These are phyloP conservation scores for Palythoa heliodiscus DNA, from an alignment of 92 coral and sea anemone genomes.

Conservation along the genomic window DNA sequence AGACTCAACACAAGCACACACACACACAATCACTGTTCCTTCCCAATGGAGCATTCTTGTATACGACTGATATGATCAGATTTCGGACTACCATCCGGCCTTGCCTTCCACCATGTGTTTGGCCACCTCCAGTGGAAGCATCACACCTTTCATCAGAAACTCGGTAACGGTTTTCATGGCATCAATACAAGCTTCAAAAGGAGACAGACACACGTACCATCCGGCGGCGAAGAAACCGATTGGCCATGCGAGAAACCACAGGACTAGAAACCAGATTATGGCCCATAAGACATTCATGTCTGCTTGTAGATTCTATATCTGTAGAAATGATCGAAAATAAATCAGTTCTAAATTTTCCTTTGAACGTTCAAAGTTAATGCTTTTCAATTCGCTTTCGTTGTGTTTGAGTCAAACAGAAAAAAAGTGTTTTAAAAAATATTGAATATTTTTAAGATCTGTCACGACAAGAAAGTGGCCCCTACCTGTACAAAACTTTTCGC, in stretches of 20 bases:
- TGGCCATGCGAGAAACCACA: conserved; percentile 96
- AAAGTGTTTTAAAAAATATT: no score
- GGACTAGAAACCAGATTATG: conserved; percentile 89
- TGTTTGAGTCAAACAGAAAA: neutral
- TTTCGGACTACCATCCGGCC: conserved; percentile 65
- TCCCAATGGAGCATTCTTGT: no score
- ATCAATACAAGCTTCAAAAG: conserved; percentile 91
- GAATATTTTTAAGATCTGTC: no score
- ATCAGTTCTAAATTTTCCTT: neutral
- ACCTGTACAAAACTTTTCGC: no score
- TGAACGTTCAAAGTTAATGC: neutral
- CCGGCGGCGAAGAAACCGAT: conserved; percentile 96
- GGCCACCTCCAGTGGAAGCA: conserved; percentile 93
- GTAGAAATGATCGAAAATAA: neutral
- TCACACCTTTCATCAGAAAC: conserved; percentile 91
- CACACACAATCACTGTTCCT: no score
- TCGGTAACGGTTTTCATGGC: conserved; percentile 87
- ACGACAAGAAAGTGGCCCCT: no score
- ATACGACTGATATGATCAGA: no score
- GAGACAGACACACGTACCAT: conserved; percentile 96
- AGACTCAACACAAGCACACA: no score
- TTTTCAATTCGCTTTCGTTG: no score
- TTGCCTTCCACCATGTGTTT: conserved; percentile 94
- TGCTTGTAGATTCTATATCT: neutral
- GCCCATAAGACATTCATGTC: conserved; percentile 94